Percentiles rank a stretch among this genome's conserved stretches.
Conservation (phyloP, 2,888 invertebrate genomes). For the Meteorus cinctellus region DNA sequence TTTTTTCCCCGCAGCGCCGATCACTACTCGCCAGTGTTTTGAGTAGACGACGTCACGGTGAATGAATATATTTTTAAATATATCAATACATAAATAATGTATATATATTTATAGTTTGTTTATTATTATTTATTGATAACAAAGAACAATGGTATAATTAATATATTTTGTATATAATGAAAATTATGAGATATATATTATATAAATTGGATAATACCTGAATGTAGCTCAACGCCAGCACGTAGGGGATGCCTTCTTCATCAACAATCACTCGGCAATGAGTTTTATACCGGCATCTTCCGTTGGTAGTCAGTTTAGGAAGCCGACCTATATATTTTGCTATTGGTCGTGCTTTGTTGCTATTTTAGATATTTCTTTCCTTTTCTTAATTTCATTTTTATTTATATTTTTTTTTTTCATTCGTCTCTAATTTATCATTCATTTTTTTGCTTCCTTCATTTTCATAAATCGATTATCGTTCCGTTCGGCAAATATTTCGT, state of each 20-base stretch:
- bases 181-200: conserved; percentile 72
- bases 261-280: conserved; percentile 73
- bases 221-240: conserved; percentile 74
- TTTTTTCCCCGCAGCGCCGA: conserved; percentile 28
- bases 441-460: neutral
- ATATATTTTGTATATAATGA: conserved; percentile 71
- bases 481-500: neutral
- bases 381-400: conserved; percentile 31
- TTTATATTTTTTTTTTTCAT: conserved; percentile 29
- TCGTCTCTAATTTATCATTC: neutral
- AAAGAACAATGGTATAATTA: conserved; percentile 67
- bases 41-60: conserved; percentile 38
- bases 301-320: conserved; percentile 73
- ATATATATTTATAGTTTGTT: conserved; percentile 4
- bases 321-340: conserved; percentile 71
- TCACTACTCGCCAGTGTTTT: conserved; percentile 23
- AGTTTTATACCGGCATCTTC: conserved; percentile 73
- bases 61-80: conserved; percentile 36
- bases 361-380: conserved; percentile 65
- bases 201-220: conserved; percentile 79
- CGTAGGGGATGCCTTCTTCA: conserved; percentile 73
- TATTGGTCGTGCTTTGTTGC: conserved; percentile 72
- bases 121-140: conserved; percentile 55
- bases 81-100: conserved; percentile 34
- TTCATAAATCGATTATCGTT: neutral